These are phyloP conservation scores for Takifugu ocellatus DNA, from an alignment of 2,797 vertebrate genomes.

Conservation along the genomic window DNA sequence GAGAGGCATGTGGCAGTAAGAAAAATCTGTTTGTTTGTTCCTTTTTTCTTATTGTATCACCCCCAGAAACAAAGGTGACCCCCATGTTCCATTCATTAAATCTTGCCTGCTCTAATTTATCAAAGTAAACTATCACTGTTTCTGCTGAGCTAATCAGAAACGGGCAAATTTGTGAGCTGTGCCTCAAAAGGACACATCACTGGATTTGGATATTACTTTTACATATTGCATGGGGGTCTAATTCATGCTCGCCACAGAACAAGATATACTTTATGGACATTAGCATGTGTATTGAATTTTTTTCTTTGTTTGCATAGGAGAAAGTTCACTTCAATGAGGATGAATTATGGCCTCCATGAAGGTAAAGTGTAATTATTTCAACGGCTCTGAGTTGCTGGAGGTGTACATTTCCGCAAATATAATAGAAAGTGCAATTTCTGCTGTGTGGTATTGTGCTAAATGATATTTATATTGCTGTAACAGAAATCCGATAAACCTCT, in stretches of 20 bases:
- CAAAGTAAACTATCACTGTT: conserved; percentile 87
- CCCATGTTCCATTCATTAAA: conserved; percentile 93
- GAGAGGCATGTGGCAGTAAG: conserved; percentile 97
- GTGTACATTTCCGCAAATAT: conserved; percentile 62
- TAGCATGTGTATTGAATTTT: conserved; percentile 42
- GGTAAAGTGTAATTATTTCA: conserved; percentile 70
- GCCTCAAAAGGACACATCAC: conserved; percentile 85
- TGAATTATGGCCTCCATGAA: conserved; percentile 67
- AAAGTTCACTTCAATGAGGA: conserved; percentile 71
- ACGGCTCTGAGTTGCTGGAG: conserved; percentile 63
- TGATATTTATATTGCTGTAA: conserved; percentile 18
- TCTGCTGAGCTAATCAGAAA: conserved; percentile 95
- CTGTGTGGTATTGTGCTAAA: conserved; percentile 31
- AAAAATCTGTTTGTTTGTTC: conserved; percentile 89
- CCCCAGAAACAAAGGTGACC: conserved; percentile 95
- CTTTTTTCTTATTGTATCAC: conserved; percentile 86
- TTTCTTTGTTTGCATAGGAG: conserved; percentile 23
- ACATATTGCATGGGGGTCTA: conserved; percentile 61
- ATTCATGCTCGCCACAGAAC: conserved; percentile 55
- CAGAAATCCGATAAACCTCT: neutral
- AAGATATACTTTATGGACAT: conserved; percentile 55
- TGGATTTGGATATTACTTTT: conserved; percentile 69
- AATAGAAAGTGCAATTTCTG: conserved; percentile 50
- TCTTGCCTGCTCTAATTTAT: conserved; percentile 91
- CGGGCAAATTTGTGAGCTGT: conserved; percentile 84